Percentiles rank a stretch among this genome's conserved stretches.
Conservation (phyloP, 2,888 invertebrate species). For the Euzetes globulus region DNA sequence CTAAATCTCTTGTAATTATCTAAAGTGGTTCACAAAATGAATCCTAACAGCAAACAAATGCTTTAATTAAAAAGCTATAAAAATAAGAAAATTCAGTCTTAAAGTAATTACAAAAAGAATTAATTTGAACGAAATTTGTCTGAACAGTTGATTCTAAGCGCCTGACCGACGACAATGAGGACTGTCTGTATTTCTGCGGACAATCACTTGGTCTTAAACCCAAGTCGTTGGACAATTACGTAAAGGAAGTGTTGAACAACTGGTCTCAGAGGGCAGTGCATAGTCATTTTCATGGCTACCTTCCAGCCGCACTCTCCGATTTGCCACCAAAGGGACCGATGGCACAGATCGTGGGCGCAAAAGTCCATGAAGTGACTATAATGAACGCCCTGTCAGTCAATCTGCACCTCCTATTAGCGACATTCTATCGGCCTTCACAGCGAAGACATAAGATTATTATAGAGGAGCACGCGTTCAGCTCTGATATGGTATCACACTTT, state of each 20-base stretch:
- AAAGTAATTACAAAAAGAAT: background rate
- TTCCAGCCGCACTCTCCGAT: conserved; percentile 45
- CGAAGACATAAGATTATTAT: conserved; percentile 53
- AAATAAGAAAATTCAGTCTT: background rate
- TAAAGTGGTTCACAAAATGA: background rate
- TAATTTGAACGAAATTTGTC: background rate
- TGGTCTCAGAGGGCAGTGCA: conserved; percentile 50
- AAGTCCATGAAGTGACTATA: conserved; percentile 50
- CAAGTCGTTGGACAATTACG: conserved; percentile 47
- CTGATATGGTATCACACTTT: conserved; percentile 50
- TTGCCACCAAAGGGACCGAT: conserved; percentile 42
- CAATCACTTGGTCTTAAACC: conserved; percentile 56
- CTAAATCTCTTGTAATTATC: background rate
- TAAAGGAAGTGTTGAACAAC: conserved; percentile 50
- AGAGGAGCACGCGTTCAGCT: conserved; percentile 55
- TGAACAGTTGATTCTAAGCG: conserved; percentile 45
- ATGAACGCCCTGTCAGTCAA: conserved; percentile 56
- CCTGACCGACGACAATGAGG: conserved; percentile 47
- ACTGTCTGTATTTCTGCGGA: conserved; percentile 54
- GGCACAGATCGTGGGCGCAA: conserved; percentile 42
- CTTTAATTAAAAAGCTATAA: too few relatives aligned
- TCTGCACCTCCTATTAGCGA: conserved; percentile 52
- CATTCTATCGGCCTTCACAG: conserved; percentile 54
- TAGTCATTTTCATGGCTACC: conserved; percentile 44
- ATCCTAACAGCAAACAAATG: too few relatives aligned